Percentiles rank a stretch among this genome's conserved stretches.
Conservation (phyloP, 2,113 vertebrate genomes). For the Nycticryphes semicollaris region DNA sequence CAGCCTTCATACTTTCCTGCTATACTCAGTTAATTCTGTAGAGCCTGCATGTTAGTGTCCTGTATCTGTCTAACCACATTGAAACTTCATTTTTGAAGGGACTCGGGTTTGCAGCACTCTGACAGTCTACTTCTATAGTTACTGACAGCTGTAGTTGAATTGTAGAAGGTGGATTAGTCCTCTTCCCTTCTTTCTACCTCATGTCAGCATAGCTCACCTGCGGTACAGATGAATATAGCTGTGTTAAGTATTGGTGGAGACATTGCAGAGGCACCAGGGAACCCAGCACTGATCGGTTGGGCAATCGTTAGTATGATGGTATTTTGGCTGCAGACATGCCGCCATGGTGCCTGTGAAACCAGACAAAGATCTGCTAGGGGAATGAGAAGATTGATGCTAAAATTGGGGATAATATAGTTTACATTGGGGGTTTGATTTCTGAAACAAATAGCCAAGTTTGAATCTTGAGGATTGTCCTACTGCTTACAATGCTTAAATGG, state of each 20-base stretch:
- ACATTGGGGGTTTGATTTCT: neutral
- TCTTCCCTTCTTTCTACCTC: neutral
- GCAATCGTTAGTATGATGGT: fast-evolving
- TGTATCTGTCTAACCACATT: neutral
- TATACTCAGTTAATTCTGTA: neutral
- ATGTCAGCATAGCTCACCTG: neutral
- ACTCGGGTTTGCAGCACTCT: neutral
- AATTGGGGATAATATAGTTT: fast-evolving
- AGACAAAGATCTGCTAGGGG: neutral
- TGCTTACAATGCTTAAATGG: neutral
- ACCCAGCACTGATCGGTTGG: neutral
- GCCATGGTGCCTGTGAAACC: neutral
- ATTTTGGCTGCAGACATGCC: neutral
- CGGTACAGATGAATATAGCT: neutral
- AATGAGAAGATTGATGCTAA: neutral
- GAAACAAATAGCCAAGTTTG: neutral
- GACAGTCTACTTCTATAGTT: neutral
- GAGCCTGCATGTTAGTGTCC: neutral
- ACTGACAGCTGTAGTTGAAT: neutral
- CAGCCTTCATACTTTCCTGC: neutral
- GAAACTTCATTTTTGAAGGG: neutral
- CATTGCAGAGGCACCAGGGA: neutral
- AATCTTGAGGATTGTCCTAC: neutral
- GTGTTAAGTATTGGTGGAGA: neutral
- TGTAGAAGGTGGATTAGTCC: neutral